Conservation (phyloP, 2,797 vertebrate genomes). For the Clarias platycephalus region DNA sequence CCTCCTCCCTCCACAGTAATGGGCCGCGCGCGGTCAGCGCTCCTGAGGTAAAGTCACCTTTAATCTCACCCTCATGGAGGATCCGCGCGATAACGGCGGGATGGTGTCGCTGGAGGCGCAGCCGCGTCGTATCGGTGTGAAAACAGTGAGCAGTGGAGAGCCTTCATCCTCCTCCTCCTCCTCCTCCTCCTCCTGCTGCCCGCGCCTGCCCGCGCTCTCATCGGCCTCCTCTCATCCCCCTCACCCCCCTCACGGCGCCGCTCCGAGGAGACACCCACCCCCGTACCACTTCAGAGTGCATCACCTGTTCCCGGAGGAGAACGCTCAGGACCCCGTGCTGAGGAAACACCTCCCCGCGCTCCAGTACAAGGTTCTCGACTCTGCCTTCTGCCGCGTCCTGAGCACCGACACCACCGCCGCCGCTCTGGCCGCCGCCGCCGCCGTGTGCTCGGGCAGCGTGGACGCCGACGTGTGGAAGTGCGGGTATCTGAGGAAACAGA, state of each 20-base stretch:
- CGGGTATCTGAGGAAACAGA: conserved; percentile 83
- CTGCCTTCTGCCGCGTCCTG: conserved; percentile 59
- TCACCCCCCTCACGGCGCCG: conserved; percentile 25
- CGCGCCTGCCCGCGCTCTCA: conserved; percentile 62
- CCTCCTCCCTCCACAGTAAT: conserved; percentile 29
- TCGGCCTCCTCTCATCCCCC: conserved; percentile 40
- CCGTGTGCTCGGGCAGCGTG: conserved; percentile 50
- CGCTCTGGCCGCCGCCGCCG: conserved; percentile 49
- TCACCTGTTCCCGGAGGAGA: conserved; percentile 55
- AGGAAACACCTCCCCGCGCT: conserved; percentile 56
- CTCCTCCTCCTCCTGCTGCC: conserved; percentile 48
- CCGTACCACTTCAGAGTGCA: conserved; percentile 57
- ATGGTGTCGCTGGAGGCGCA: conserved; percentile 54
- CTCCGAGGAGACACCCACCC: conserved; percentile 57
- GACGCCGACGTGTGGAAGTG: conserved; percentile 78
- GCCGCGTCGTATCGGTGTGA: conserved; percentile 50
- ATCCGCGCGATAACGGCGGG: conserved; percentile 51
- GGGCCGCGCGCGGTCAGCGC: conserved; percentile 54
- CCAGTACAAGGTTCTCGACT: conserved; percentile 59
- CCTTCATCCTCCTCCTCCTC: conserved; percentile 50
- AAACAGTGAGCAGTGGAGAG: conserved; percentile 49
- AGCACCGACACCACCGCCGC: conserved; percentile 57
- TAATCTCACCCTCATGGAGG: conserved; percentile 58
- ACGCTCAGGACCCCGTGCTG: conserved; percentile 53
- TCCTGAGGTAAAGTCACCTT: conserved; percentile 61